A percentile compares a stretch with the other conserved stretches of the same genome.
phyloP scores from a whole-genome alignment of 2,888 invertebrate genomes.

The Hirtodrosophila trivittata region DNA sequence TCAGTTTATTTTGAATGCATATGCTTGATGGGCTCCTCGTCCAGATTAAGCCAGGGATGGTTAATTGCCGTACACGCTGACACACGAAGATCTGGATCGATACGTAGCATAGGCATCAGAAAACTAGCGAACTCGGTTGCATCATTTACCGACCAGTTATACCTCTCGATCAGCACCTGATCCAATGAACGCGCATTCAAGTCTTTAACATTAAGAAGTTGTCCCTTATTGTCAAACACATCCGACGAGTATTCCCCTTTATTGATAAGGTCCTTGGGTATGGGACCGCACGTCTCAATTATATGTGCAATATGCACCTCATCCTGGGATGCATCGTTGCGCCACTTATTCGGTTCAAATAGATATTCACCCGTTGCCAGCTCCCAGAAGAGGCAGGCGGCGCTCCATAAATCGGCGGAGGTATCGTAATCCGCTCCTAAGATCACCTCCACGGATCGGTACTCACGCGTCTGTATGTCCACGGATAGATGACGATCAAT shows the following conservation, averaged over 20 bases:
- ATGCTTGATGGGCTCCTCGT: constrained; percentile 5
- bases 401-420: constrained; percentile 99
- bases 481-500: constrained; percentile 97
- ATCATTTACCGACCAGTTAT: constrained; percentile 94
- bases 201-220: constrained; percentile 95
- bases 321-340: constrained; percentile 93
- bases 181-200: constrained; percentile 96
- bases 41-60: constrained; percentile 92
- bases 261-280: constrained; percentile 95
- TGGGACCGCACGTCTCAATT: constrained; percentile 97
- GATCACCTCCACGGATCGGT: constrained; percentile 97
- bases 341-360: constrained; percentile 98
- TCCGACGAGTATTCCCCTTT: constrained; percentile 95
- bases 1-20: not conserved
- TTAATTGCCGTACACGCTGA: constrained; percentile 96
- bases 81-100: constrained; percentile 94
- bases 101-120: constrained; percentile 97
- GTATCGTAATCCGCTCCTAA: constrained; percentile 97
- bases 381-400: constrained; percentile 99
- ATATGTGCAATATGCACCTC: constrained; percentile 99
- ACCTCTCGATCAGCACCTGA: constrained; percentile 96
- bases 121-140: constrained; percentile 97
- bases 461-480: constrained; percentile 99
- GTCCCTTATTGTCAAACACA: constrained; percentile 96
- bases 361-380: constrained; percentile 99